Evolutionary conservation across 2,113 vertebrate genomes (phyloP).

Genomic region (Chitala chitala): DNA sequence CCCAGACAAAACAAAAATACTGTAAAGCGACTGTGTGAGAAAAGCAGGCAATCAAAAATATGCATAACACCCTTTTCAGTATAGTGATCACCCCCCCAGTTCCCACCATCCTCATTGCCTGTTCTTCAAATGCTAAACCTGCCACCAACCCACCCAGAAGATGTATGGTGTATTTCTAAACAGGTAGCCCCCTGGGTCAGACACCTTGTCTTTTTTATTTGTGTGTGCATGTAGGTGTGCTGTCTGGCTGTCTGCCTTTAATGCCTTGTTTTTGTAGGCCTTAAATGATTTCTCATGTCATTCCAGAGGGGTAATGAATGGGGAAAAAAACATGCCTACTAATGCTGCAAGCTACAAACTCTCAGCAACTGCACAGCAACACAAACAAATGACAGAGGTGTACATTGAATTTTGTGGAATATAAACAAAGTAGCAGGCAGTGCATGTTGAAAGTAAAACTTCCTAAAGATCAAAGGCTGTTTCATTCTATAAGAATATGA

Average conservation of each 20-base stretch:
- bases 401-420: no score
- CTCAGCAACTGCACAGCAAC: not conserved
- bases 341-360: not conserved
- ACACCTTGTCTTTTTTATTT: not conserved
- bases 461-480: no score
- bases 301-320: not conserved
- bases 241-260: not conserved
- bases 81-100: not conserved
- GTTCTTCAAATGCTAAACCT: not conserved
- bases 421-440: no score
- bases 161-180: slow-evolving; percentile 4
- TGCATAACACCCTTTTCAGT: not conserved
- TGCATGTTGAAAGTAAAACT: no score
- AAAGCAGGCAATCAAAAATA: not conserved
- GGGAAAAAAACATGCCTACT: not conserved
- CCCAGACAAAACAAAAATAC: slow-evolving; percentile 24
- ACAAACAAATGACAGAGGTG: no score
- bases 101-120: not conserved
- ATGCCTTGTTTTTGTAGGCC: not conserved
- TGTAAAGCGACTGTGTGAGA: slow-evolving; percentile 8
- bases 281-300: not conserved
- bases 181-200: not conserved
- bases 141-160: not conserved
- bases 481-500: no score
- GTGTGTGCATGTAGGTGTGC: not conserved